Conservation (phyloP, 2,888 invertebrate genomes). For the Chydorus sphaericus region DNA sequence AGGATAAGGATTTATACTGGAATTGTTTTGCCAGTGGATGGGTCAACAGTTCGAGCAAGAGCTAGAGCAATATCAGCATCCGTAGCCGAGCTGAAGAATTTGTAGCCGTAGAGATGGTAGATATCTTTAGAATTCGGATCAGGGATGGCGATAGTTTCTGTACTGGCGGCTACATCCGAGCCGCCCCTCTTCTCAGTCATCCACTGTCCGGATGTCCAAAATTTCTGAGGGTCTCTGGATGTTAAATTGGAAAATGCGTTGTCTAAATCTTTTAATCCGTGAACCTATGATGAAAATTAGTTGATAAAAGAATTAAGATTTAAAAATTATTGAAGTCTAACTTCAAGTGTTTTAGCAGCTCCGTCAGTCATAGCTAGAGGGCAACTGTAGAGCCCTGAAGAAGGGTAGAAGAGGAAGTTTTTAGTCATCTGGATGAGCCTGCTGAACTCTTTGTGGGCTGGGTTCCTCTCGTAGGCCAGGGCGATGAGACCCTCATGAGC, state of each 20-base stretch:
- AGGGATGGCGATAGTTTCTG: conserved; percentile 34
- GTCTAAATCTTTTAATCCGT: conserved; percentile 18
- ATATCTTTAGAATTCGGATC: conserved; percentile 23
- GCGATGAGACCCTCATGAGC: conserved; percentile 39
- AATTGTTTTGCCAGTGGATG: conserved; percentile 19
- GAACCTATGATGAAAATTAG: conserved; percentile 16
- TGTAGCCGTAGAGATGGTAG: conserved; percentile 37
- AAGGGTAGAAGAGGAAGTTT: conserved; percentile 34
- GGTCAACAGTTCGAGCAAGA: conserved; percentile 33
- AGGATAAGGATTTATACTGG: background rate
- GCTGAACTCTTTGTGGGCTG: conserved; percentile 23
- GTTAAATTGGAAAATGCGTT: conserved; percentile 26
- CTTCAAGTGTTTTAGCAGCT: conserved; percentile 37
- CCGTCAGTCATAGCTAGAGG: conserved; percentile 45
- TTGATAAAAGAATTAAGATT: background rate
- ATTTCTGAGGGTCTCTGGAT: conserved; percentile 30
- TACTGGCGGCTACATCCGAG: conserved; percentile 39
- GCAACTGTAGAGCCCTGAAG: conserved; percentile 38
- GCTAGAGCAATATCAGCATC: conserved; percentile 40
- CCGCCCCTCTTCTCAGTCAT: conserved; percentile 42
- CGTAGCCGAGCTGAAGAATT: conserved; percentile 42
- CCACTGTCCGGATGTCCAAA: conserved; percentile 46
- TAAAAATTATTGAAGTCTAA: conserved; percentile 16
- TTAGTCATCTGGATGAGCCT: conserved; percentile 37
- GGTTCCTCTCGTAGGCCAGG: conserved; percentile 32